phyloP scores from a whole-genome alignment of 1,140 invertebrate species.

The Meloidogyne exigua region DNA sequence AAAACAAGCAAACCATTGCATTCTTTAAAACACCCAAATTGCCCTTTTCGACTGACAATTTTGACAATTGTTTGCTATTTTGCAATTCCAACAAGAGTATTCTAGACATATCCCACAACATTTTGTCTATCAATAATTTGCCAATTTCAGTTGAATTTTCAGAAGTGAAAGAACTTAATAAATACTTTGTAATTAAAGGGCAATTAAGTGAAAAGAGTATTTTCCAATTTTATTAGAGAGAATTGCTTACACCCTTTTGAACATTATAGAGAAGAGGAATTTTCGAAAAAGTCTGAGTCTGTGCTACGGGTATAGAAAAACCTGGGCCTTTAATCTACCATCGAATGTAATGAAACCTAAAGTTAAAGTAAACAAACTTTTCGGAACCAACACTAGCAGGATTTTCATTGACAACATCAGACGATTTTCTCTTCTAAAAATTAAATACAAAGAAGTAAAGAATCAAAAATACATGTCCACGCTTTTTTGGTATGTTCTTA shows the following conservation, averaged over 20 bases:
- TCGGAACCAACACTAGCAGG: slow-evolving; percentile 3
- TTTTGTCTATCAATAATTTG: not conserved
- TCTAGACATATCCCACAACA: not conserved
- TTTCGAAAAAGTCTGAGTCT: no score
- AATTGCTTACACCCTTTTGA: no score
- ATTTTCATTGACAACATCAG: not conserved
- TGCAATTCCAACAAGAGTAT: not conserved
- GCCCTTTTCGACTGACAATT: not conserved
- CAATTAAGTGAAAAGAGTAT: not conserved
- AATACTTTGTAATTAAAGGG: not conserved
- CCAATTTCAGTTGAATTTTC: not conserved
- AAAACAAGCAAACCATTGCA: not conserved
- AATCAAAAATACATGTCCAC: slow-evolving; percentile 15
- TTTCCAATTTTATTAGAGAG: no score
- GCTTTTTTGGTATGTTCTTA: slow-evolving; percentile 6
- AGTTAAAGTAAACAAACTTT: not conserved
- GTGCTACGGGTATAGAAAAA: no score
- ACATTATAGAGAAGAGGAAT: no score
- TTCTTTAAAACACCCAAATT: not conserved
- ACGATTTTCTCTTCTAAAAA: slow-evolving; percentile 14
- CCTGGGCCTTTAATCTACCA: no score
- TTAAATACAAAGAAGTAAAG: not conserved
- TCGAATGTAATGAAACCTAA: no score
- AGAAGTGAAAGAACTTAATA: not conserved
- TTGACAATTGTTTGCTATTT: not conserved